phyloP scores from a whole-genome alignment of 2,113 vertebrate species.

The Gallinago jamesoni region DNA sequence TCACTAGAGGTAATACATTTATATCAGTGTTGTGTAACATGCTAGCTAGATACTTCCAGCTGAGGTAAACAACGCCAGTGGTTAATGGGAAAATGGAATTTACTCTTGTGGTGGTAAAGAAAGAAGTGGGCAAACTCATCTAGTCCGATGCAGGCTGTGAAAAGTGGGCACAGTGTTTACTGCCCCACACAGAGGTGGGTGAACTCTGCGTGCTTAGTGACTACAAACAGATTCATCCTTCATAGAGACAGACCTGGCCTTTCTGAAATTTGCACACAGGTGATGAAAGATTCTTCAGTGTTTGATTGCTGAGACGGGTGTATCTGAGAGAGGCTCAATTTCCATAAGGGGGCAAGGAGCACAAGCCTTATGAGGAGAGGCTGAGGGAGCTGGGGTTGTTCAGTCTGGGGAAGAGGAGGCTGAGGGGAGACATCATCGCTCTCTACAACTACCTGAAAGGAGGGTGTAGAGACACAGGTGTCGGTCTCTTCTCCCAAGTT shows the following conservation, averaged over 20 bases:
- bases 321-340: neutral
- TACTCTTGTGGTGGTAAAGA: neutral
- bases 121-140: neutral
- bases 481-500: too few species aligned
- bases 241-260: rapidly evolving
- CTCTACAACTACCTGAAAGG: too few species aligned
- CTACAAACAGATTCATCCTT: neutral
- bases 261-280: neutral
- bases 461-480: too few species aligned
- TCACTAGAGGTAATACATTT: neutral
- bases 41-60: neutral
- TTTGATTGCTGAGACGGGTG: neutral
- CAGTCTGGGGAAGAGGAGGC: too few species aligned
- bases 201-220: rapidly evolving
- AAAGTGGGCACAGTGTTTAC: neutral
- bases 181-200: rapidly evolving
- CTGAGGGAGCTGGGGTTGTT: too few species aligned
- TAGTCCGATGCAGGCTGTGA: neutral
- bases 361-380: too few species aligned
- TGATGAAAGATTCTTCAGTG: neutral
- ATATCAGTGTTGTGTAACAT: neutral
- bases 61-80: neutral
- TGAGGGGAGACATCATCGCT: too few species aligned
- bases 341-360: neutral
- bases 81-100: neutral